Evolutionary conservation across 2,113 vertebrate genomes (phyloP), one percentile per base, ranked within the genome.

Genomic region (Urocynchramus pylzowi): DNA sequence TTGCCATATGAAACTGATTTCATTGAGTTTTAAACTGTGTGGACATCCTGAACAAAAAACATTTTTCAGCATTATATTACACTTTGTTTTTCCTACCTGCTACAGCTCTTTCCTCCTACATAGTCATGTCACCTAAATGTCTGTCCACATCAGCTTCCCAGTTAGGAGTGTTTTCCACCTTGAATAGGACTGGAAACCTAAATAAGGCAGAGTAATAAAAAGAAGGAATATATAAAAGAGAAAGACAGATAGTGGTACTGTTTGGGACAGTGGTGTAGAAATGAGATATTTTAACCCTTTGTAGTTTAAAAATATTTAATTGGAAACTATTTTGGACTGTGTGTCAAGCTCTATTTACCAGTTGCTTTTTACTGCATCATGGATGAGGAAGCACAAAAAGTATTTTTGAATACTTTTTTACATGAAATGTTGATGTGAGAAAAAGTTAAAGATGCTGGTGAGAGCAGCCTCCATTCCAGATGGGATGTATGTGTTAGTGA

Each of bases 251-350:
- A 18, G 16, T 56, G 22, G 7, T n/a, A 37, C 23, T 61, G 16
- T 50, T 73, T 78, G 60, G 12, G 21, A 39, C n/a, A 70, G 20
- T 14, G 10, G 13, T 31, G 23, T 33, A 64, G 41, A 79, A n/a
- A 54, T 13, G 7, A 52, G 8, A 57, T 49, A 8, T 28, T 74
- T 57, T 81, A 84, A 84, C 18, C 31, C 1, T 56, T 74, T 56
- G 5, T 10, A 63, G 9, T 61, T 90, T 16, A 41, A 56, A 80
- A n/a, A 11, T 16, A 4, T 1, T 56, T 37, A 0, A 8, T 4
- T 52, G 22, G 73, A 67, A 81, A 13, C 1, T 37, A 21, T 53
- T 26, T 63, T 33, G 2, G 8, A 23, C 11, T 74, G 27, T 37
- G 65, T 87, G 22, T 10, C 16, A 81, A 63, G 27, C 35, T 61